Evolutionary conservation across 2,797 vertebrate species (phyloP).

Genomic region (Megaceryle alcyon): DNA sequence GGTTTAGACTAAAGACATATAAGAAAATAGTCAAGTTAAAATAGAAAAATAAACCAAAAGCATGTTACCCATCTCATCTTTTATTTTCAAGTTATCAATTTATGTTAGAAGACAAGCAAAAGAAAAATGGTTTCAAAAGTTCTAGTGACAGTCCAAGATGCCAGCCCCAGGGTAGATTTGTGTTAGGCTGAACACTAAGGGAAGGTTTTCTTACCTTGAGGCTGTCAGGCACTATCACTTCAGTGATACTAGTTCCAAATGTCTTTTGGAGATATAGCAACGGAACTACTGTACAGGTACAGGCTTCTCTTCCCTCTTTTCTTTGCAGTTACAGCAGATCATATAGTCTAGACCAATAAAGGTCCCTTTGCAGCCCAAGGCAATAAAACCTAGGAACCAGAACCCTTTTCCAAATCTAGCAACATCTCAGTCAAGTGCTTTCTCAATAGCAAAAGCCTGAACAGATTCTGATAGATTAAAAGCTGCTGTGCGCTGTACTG

Average conservation of each 20-base stretch:
- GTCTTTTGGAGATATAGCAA: background rate
- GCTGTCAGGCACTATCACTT: background rate
- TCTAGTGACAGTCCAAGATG: background rate
- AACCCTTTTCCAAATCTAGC: background rate
- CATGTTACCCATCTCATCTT: background rate
- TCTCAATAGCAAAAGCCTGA: background rate
- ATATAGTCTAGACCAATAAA: background rate
- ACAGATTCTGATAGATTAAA: background rate
- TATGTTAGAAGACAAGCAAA: background rate
- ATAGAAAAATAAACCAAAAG: background rate
- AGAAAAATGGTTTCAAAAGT: background rate
- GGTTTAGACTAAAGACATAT: background rate
- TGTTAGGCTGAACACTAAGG: background rate
- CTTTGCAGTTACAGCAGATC: background rate
- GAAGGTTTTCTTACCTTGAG: background rate
- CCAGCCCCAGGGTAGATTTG: background rate
- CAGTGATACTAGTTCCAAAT: background rate
- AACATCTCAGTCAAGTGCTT: background rate
- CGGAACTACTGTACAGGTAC: background rate
- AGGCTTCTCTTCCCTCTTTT: background rate
- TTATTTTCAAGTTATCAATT: background rate
- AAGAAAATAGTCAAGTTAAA: background rate
- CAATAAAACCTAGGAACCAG: background rate
- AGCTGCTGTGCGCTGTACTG: background rate
- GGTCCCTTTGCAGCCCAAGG: background rate